Evolutionary conservation across 2,888 invertebrate genomes (phyloP), one percentile per base, ranked within the genome.

Genomic region (Habrosyne pyritoides): DNA sequence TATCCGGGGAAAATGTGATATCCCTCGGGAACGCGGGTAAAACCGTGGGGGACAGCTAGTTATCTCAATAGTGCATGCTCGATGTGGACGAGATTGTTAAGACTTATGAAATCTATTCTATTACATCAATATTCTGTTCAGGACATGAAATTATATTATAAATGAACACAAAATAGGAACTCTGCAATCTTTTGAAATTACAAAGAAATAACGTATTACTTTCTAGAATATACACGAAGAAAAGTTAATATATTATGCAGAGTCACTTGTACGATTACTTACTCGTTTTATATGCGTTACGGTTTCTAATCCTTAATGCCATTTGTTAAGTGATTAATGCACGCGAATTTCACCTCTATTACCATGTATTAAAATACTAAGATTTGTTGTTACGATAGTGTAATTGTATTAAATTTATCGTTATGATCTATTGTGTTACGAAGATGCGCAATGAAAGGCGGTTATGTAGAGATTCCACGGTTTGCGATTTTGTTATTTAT

Each of bases 221-320:
- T 77, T 76, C 75, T 69, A 63, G 67, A 57, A 63, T 66, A 69
- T 71, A 62, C 55, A 61, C 54, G 55, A 64, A 63, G 59, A 65
- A 71, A 69, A 69, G 69, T 66, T 67, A 61, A 65, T 68, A 67
- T 63, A 66, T 61, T 64, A 64, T 64, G 65, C 68, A 63, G 56
- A 52, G 54, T 56, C 57, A 53, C 54, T 56, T 64, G 66, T 64
- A 58, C 51, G 60, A 66, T 57, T 55, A 22, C 12, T 14, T 5
- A 12, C 6, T 22, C 24, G 26, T 24, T 48, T 24, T 49, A 14
- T 18, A 24, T 24, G 21, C 69, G 81, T 75, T 72, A 78, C 81
- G 79, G 81, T 82, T 82, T 82, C 82, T 81, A 79, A 73, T 62
- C 67, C 46, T 63, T 76, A 76, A 75, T 77, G 64, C 59, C 64